Conservation (phyloP, 2,113 vertebrate genomes). For the Cephalopholis sonnerati region DNA sequence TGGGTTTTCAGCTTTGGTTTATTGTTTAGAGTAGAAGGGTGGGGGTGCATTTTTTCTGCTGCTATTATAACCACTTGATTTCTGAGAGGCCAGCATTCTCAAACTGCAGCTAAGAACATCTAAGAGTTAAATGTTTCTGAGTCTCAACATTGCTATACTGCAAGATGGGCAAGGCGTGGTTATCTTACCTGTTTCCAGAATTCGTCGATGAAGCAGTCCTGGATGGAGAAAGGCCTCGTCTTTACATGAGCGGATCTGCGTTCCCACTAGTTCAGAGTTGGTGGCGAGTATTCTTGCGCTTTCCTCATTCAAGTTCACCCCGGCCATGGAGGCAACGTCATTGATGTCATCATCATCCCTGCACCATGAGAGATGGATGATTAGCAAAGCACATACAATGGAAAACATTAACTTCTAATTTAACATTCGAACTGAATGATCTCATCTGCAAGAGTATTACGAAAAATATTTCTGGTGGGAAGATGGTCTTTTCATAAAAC, state of each 20-base stretch:
- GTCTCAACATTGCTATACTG: fast-evolving
- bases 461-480: no score
- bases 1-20: conserved; percentile 24
- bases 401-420: neutral
- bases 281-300: conserved; percentile 89
- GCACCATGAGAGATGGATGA: conserved; percentile 27
- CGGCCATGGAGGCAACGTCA: conserved; percentile 91
- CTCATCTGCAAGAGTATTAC: no score
- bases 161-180: conserved; percentile 22
- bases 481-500: no score
- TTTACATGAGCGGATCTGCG: conserved; percentile 89
- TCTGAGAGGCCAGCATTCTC: neutral
- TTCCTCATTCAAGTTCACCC: conserved; percentile 91
- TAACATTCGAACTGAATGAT: neutral
- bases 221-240: conserved; percentile 91
- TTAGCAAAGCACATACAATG: neutral
- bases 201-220: conserved; percentile 87
- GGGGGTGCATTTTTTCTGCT: neutral
- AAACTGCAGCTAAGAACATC: neutral
- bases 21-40: neutral
- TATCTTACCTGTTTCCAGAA: conserved; percentile 88
- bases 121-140: neutral
- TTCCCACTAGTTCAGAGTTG: conserved; percentile 90
- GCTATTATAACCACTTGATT: neutral
- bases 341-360: conserved; percentile 93